Percentiles rank a stretch among this genome's conserved stretches.
These are phyloP conservation scores for Phylloscopus trochiloides DNA, from an alignment of 2,113 vertebrate genomes.

Conservation along the genomic window DNA sequence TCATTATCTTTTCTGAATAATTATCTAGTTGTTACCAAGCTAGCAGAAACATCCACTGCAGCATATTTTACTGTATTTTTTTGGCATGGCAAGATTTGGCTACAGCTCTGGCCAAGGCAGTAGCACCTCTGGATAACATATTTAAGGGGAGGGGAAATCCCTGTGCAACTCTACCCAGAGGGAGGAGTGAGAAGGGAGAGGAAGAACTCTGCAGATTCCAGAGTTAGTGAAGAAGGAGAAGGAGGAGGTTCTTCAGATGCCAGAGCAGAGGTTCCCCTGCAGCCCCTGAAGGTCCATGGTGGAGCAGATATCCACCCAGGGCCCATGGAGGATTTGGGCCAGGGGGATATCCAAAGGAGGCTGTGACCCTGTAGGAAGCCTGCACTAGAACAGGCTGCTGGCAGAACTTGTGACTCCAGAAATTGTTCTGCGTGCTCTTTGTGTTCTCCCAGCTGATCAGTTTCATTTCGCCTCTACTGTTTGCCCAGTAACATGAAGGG, in stretches of 20 bases:
- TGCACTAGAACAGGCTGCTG: neutral
- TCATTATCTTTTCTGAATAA: neutral
- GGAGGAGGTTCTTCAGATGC: neutral
- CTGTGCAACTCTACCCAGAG: neutral
- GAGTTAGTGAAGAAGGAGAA: neutral
- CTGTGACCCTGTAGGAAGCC: neutral
- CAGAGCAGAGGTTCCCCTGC: neutral
- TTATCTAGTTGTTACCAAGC: neutral
- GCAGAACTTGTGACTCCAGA: neutral
- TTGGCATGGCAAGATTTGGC: neutral
- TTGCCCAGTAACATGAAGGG: neutral
- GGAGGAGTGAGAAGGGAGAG: neutral
- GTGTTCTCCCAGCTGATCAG: neutral
- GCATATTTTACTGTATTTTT: neutral
- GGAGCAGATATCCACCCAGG: neutral
- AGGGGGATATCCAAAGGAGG: neutral
- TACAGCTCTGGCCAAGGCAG: neutral
- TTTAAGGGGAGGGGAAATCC: neutral
- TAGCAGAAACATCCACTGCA: neutral
- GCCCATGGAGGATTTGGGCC: rapidly evolving
- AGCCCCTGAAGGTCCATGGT: neutral
- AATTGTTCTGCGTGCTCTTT: neutral
- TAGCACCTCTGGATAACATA: neutral
- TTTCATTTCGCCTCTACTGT: neutral
- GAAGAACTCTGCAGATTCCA: neutral